Base-by-base conservation (phyloP, 2,888 invertebrate genomes). In the Leucophenga montana region DNA sequence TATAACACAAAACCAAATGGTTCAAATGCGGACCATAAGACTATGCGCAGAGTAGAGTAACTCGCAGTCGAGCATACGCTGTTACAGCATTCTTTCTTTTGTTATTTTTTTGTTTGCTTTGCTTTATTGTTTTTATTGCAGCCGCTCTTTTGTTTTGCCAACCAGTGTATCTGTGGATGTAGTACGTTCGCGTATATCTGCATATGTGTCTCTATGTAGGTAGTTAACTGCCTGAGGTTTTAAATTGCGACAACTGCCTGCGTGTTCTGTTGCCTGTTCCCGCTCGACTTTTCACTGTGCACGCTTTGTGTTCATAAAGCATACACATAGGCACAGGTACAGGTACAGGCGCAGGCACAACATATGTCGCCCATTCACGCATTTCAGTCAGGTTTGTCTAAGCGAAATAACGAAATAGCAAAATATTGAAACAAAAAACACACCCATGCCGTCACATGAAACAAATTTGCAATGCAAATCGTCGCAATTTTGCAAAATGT, bases 391-490 rank as follows among this genome's bases (percentile, higher is more conserved):
- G 53, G 62, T 65, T 48, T 68, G 53, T 46, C 54, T 14, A 31
- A 62, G 50, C 53, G 44, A 39, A 39, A 39, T 39, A 39, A 39
- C 39, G 11, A 39, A 39, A 39, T 18, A 20, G 8, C 3, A 39
- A 39, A 39, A 39, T 5, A 39, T 11, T 1, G 8, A 39, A 39
- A 39, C 39, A 39, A 39, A 8, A 3, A 33, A 8, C 33, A 39
- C 11, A 8, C 39, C 8, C 39, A 39, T 39, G 8, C 39, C 39
- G 11, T 5, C 39, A 11, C 9, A 39, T 54, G 18, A 61, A 18
- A 39, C 83, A 78, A 83, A 81, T 81, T 81, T 81, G 83, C 81
- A 81, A 78, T 81, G 81, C 81, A 81, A 81, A 81, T 81, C 80
- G 82, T 73, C 76, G 83, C 82, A 81, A 81, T 81, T 81, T 83